Evolutionary conservation across 2,888 invertebrate genomes (phyloP), one percentile per base, ranked within the genome.

Genomic region (Sycophila texana): DNA sequence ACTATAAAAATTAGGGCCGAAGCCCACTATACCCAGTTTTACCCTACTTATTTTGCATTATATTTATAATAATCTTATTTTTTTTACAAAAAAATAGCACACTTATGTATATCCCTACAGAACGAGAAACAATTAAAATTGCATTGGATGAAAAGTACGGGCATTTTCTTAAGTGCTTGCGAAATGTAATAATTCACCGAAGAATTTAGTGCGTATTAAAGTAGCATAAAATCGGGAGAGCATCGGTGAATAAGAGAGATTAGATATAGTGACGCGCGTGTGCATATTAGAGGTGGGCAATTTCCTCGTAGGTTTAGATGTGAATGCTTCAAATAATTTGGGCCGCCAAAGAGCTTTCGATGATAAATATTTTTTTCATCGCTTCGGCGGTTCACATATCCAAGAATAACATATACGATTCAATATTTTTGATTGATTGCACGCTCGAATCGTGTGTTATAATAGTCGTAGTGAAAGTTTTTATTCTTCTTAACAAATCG

Each of bases 121-220:
- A n/a, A n/a, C n/a, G n/a, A n/a, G n/a, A n/a, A n/a, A n/a, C n/a
- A 55, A 39, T 47, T 57, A 39, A 18, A 18, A 61, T 68, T 26
- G 30, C 47, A 67, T 67, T 67, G 26, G 58, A 58, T 14, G n/a
- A 30, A 61, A 26, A 49, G 55, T 47, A 47, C 57, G 26, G 30
- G 47, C 20, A 57, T 66, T 67, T 67, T 14, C n/a, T 57, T 74
- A 58, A 58, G 47, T 53, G 16, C 60, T 77, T 72, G 63, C 55
- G 72, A 72, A 77, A 77, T 61, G 30, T 53, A 57, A 61, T 72
- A 77, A 71, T 70, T 57, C 66, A 65, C 57, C n/a, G 53, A 51
- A 39, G 49, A 74, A 70, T 79, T 70, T 63, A 74, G 61, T 65
- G 53, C 49, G 49, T 78, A 73, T 67, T 14, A 74, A 68, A 77